A percentile compares a stretch with the other conserved stretches of the same genome.
phyloP scores from a whole-genome alignment of 2,113 vertebrate genomes.

The Campylorhamphus procurvoides region DNA sequence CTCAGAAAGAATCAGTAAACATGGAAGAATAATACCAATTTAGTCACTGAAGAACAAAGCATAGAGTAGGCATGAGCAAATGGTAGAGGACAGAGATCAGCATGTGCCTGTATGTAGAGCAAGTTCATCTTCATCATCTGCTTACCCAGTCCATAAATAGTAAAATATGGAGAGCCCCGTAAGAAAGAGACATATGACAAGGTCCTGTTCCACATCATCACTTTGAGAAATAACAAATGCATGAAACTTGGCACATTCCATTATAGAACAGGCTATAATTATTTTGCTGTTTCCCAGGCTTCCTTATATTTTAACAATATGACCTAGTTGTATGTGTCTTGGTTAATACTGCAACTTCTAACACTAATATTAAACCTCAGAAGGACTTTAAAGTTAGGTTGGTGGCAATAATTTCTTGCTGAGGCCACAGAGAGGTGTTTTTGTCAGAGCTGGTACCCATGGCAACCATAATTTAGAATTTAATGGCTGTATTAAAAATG shows the following conservation, averaged over 20 bases:
- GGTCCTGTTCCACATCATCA: background rate
- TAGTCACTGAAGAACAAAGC: background rate
- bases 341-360: background rate
- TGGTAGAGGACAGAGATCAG: background rate
- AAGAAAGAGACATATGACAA: background rate
- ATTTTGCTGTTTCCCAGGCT: background rate
- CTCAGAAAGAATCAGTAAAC: background rate
- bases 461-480: background rate
- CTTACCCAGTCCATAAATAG: background rate
- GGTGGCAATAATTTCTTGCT: background rate
- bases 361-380: background rate
- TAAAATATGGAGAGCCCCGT: background rate
- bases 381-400: background rate
- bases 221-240: background rate
- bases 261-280: background rate
- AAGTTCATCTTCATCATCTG: background rate
- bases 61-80: background rate
- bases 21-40: background rate
- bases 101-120: background rate
- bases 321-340: background rate
- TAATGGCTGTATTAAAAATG: background rate
- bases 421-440: background rate
- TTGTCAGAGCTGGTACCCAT: background rate
- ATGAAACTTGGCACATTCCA: background rate
- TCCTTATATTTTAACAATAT: background rate